Base-by-base conservation (phyloP, 1,140 invertebrate species). In the Lordiphosa collinella region DNA sequence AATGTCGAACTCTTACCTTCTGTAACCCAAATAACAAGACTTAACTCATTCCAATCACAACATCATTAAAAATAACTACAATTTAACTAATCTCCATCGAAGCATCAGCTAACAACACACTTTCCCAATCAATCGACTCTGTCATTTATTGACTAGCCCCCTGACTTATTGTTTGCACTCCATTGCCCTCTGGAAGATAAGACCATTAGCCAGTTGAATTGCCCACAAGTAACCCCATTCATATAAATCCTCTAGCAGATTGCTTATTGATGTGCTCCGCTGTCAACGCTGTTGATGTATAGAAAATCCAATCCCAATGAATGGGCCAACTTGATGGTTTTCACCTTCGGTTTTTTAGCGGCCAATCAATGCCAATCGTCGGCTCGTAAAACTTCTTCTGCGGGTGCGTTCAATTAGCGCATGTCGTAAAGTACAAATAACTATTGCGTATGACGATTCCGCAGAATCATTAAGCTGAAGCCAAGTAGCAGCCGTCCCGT, bases 401-500 rank as follows among this genome's bases (percentile, higher is more conserved):
- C 51, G 70, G 63, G 47, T 49, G 34, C 34, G 63, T 66, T 70
- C 75, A 80, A 80, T 80, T 80, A 80, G 75, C 75, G 56, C 75
- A 72, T 82, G 71, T 82, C 76, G 76, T 82, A 84, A 82, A 84
- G 61, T 84, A 82, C 76, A 82, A 80, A 79, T 84, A 82, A 72
- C 63, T 78, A 84, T 82, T 84, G 67, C 67, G 67, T 72, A 80
- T 11, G 9, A 29, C 13, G 31, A 69, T 64, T 68, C 66, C 52
- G 64, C 55, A 44, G 66, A 75, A 72, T 78, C 68, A 78, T 75
- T 70, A 67, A 75, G 61, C 65, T 69, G 61, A 64, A 65, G 65
- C 46, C 65, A 48, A 64, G 65, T 68, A 68, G 65, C 55, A 55
- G 61, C 31, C 18, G 64, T 57, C 63, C 68, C 34, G 62, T 71